Evolutionary conservation across 2,113 vertebrate genomes (phyloP).

Genomic region (Thomomys bottae): DNA sequence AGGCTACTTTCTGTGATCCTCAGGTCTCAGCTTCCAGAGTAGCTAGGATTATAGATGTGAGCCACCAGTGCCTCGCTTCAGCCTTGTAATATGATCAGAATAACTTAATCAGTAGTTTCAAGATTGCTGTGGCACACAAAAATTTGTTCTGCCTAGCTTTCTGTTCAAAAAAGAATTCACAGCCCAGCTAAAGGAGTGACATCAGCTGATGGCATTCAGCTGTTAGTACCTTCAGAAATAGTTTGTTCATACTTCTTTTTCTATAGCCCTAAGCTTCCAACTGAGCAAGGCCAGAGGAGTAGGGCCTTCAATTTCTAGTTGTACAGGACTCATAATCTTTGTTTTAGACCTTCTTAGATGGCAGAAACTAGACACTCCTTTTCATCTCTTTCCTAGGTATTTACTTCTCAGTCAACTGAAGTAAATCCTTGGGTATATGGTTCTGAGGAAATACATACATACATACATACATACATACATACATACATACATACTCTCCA

Average conservation of each 20-base stretch:
- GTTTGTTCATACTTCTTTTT: background rate
- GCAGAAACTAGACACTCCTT: background rate
- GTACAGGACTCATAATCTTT: background rate
- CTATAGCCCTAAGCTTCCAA: background rate
- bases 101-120: background rate
- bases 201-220: background rate
- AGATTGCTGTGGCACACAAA: background rate
- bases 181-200: background rate
- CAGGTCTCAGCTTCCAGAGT: no score
- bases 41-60: no score
- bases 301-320: background rate
- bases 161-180: slow-evolving; percentile 4
- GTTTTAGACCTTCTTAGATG: background rate
- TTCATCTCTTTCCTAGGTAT: background rate
- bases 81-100: background rate
- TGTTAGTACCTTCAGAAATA: background rate
- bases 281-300: background rate
- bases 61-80: no score
- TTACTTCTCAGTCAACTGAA: background rate
- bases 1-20: no score
- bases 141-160: background rate
- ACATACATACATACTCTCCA: no score
- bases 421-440: no score
- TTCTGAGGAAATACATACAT: no score
- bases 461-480: no score